A percentile compares a stretch with the other conserved stretches of the same genome.
These are phyloP conservation scores for Cheilosia soror DNA, from an alignment of 2,888 invertebrate species.

Conservation along the genomic window DNA sequence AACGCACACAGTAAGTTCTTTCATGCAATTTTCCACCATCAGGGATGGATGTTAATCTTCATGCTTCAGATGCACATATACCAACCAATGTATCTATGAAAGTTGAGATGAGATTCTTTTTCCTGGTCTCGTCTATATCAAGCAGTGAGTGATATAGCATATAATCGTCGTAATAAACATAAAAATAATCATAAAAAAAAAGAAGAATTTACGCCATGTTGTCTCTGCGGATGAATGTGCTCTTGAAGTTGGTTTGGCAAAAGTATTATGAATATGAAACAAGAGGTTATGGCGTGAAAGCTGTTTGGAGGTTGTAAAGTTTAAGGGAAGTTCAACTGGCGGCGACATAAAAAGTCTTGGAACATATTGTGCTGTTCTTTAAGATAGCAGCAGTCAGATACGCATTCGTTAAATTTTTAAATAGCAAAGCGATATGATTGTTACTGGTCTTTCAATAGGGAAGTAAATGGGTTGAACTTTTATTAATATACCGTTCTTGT, in stretches of 20 bases:
- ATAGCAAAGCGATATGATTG: background rate
- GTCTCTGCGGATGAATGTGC: conserved; percentile 45
- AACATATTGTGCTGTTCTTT: conserved; percentile 53
- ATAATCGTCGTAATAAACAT: conserved; percentile 75
- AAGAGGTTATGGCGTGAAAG: conserved; percentile 70
- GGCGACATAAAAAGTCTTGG: conserved; percentile 11
- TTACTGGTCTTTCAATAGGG: too few relatives aligned
- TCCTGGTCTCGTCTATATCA: conserved; percentile 40
- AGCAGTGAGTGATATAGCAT: conserved; percentile 71
- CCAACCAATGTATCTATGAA: conserved; percentile 29
- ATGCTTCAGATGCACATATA: conserved; percentile 70
- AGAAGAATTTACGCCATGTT: conserved; percentile 59
- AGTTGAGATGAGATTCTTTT: conserved; percentile 30
- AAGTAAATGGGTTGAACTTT: too few relatives aligned
- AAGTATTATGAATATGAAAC: conserved; percentile 8
- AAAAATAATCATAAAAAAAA: conserved; percentile 75
- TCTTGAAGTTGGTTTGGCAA: conserved; percentile 30
- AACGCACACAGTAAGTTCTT: conserved; percentile 55
- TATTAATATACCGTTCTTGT: too few relatives aligned
- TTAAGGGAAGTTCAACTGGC: conserved; percentile 58
- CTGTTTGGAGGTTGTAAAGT: conserved; percentile 66
- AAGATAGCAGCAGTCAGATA: background rate
- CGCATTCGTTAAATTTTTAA: background rate
- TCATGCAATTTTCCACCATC: conserved; percentile 62
- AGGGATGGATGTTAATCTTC: conserved; percentile 71